These are phyloP conservation scores for Pituophis catenifer DNA, from an alignment of 2,113 vertebrate species.

Conservation along the genomic window DNA sequence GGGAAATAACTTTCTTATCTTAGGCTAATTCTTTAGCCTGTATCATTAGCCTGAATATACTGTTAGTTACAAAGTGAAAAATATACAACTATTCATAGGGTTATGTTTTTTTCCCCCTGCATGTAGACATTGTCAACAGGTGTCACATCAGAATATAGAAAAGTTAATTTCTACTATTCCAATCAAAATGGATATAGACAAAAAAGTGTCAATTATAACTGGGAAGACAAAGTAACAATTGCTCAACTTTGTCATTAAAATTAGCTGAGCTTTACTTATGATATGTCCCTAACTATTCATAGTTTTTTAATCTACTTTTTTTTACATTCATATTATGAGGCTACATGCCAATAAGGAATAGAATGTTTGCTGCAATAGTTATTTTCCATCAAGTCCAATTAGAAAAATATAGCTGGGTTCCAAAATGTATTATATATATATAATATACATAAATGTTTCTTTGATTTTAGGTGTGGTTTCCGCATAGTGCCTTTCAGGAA, in stretches of 20 bases:
- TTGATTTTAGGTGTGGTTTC: neutral
- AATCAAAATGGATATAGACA: neutral
- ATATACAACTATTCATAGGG: too few species aligned
- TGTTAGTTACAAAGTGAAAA: too few species aligned
- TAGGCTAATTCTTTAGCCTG: too few species aligned
- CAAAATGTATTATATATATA: neutral
- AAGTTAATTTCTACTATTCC: neutral
- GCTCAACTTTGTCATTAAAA: neutral
- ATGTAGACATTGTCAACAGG: neutral
- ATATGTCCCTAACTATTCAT: neutral
- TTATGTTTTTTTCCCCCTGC: too few species aligned
- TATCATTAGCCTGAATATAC: too few species aligned
- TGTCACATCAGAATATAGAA: neutral
- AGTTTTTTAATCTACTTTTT: neutral
- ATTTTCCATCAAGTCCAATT: neutral
- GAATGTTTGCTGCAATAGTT: neutral
- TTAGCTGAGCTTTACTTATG: neutral
- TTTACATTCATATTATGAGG: neutral
- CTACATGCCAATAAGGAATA: neutral
- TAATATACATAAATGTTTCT: neutral
- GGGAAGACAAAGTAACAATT: neutral
- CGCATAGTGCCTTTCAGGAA: neutral
- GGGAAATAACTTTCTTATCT: neutral
- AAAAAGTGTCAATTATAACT: neutral
- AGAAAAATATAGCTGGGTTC: neutral